Evolutionary conservation across 2,113 vertebrate species (phyloP), one percentile per base, ranked within the genome.

Genomic region (Pyxicephalus adspersus): DNA sequence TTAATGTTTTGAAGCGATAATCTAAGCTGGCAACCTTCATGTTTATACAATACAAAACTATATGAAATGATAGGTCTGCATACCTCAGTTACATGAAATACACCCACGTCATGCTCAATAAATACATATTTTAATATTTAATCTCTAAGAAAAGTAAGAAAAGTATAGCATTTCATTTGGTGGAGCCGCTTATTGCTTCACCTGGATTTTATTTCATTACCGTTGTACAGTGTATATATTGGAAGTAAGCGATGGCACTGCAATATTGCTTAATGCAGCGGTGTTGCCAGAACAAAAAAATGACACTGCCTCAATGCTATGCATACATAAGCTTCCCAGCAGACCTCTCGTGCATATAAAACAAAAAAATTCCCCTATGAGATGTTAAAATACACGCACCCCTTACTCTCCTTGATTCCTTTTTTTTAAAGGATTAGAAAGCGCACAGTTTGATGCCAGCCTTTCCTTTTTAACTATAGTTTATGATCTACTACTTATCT

Each of bases 401-500:
- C 78, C 80, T 82, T 66, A 66, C 71, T 82, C 70, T 34, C 58
- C 68, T 73, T 65, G 79, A 74, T 81, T 81, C 52, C n/a, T n/a
- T 63, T 65, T 31, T 66, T 65, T 66, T 74, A 82, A n/a, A 66
- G 80, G 70, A 82, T 66, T 82, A 82, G 51, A 75, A 51, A 74
- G 50, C 6, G 58, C 70, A 58, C 71, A 82, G 80, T 65, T 82
- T 82, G 80, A 82, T 82, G 51, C 70, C 71, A 82, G 80, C 6
- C 51, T 57, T 29, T 82, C 50, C 71, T 82, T 75, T 75, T 66
- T 82, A 82, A 74, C 80, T 25, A 18, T 65, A 64, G 31, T 82
- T 82, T 82, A 66, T 82, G 71, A 82, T 82, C 80, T 74, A 55
- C 51, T 66, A 66, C 80, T 82, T 45, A 65, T 82, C 80, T 74